A percentile compares a stretch with the other conserved stretches of the same genome.
phyloP scores from a whole-genome alignment of 2,797 vertebrate genomes.

The Neopelma chrysocephalum region DNA sequence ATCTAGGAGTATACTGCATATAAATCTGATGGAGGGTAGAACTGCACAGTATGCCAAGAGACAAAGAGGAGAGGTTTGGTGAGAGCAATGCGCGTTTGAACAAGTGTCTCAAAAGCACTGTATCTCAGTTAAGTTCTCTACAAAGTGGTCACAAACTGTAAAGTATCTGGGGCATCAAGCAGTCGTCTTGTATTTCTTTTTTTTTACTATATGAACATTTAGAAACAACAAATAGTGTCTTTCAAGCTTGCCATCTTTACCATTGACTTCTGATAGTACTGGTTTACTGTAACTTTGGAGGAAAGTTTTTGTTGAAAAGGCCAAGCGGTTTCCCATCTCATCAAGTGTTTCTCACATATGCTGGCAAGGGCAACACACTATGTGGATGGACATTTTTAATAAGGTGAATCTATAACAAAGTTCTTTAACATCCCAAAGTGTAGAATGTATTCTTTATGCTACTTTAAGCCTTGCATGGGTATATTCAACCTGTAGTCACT shows the following conservation, averaged over 20 bases:
- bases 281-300: background rate
- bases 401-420: background rate
- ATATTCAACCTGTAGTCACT: background rate
- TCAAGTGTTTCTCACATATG: background rate
- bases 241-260: background rate
- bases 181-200: background rate
- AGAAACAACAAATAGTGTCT: background rate
- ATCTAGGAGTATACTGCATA: conserved; percentile 49
- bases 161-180: background rate
- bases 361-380: background rate
- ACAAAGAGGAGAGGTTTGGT: background rate
- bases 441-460: background rate
- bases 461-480: background rate
- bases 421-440: background rate
- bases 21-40: conserved; percentile 49
- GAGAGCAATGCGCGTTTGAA: background rate
- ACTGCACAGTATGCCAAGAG: background rate
- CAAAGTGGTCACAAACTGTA: background rate
- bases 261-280: background rate
- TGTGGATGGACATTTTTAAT: background rate
- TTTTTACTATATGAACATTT: background rate
- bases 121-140: background rate
- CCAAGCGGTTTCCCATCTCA: background rate
- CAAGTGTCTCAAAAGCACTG: background rate
- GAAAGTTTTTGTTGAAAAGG: background rate